Evolutionary conservation across 1,140 invertebrate genomes (phyloP).

Genomic region (Halesus radiatus): DNA sequence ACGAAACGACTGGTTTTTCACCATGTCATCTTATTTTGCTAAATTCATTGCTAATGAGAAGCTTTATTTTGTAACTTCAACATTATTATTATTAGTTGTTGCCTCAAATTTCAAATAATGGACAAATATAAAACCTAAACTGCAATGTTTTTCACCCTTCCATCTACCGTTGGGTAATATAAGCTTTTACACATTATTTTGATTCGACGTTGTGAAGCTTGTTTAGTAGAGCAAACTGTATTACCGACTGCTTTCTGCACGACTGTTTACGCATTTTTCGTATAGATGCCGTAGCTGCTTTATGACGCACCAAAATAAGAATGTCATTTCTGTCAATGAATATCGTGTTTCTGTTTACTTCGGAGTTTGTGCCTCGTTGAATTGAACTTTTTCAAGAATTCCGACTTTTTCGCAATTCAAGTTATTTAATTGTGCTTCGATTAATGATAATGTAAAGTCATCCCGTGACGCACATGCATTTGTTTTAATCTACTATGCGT

Average conservation of each 20-base stretch:
- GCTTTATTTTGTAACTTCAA: no score
- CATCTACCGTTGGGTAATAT: background rate
- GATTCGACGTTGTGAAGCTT: background rate
- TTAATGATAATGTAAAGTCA: background rate
- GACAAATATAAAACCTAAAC: no score
- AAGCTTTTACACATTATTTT: background rate
- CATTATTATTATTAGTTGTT: no score
- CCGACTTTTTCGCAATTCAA: background rate
- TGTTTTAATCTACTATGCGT: constrained; percentile 35
- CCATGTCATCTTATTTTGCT: no score
- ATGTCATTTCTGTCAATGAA: constrained; percentile 37
- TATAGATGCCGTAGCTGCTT: constrained; percentile 3
- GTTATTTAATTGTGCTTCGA: background rate
- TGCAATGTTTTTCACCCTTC: background rate
- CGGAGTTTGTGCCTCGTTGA: background rate
- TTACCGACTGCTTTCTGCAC: background rate
- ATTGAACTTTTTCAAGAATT: background rate
- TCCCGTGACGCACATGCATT: background rate
- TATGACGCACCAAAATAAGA: constrained; percentile 36
- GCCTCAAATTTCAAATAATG: no score
- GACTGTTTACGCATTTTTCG: background rate
- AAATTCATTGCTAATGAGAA: no score
- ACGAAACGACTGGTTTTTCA: no score
- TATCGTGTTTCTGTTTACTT: constrained; percentile 34
- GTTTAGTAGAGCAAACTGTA: background rate